Percentiles rank a stretch among this genome's conserved stretches.
Evolutionary conservation across 2,797 vertebrate species (phyloP).

Genomic region (Adrianichthys oophorus): DNA sequence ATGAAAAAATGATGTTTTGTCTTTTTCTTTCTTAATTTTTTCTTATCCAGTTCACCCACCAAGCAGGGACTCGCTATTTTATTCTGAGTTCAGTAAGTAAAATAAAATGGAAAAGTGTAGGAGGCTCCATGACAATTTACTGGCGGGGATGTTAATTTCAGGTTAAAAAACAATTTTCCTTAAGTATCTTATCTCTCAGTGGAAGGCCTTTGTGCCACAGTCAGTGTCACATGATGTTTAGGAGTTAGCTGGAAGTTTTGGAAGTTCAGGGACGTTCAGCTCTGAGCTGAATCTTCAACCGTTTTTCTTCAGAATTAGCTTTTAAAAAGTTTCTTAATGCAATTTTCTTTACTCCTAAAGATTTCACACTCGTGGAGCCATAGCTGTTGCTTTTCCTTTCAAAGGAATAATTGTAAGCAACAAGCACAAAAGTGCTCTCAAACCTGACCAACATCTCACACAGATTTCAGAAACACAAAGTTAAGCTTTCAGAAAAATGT

Average conservation of each 20-base stretch:
- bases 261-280: background rate
- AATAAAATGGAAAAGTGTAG: too few species aligned
- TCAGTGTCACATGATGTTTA: conserved; percentile 25
- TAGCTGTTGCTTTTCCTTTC: background rate
- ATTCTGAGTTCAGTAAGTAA: too few species aligned
- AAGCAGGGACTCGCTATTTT: too few species aligned
- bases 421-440: background rate
- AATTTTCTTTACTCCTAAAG: background rate
- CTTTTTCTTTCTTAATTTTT: too few species aligned
- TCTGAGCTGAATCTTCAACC: background rate
- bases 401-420: background rate
- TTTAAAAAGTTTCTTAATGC: background rate
- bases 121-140: too few species aligned
- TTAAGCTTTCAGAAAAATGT: background rate
- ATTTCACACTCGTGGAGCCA: accelerated
- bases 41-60: too few species aligned
- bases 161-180: too few species aligned
- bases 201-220: background rate
- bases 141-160: too few species aligned
- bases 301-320: background rate
- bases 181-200: too few species aligned
- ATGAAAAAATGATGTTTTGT: too few species aligned
- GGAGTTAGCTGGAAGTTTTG: background rate
- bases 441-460: background rate
- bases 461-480: background rate